phyloP scores from a whole-genome alignment of 2,797 vertebrate genomes.

The Sebastes hubbsi region DNA sequence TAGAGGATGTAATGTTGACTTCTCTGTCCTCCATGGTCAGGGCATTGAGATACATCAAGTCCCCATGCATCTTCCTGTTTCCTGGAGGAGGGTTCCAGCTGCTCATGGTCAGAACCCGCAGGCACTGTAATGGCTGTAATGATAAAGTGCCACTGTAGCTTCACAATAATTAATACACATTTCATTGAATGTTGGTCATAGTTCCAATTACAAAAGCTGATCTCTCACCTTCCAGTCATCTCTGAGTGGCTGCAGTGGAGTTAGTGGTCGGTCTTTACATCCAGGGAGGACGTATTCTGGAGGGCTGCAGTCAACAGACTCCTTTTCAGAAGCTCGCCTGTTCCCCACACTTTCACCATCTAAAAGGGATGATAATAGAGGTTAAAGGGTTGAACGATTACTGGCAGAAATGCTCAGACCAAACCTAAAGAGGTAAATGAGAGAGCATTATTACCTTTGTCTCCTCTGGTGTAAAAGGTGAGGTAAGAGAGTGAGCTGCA shows the following conservation, averaged over 20 bases:
- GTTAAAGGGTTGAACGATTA: not conserved
- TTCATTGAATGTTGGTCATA: not conserved
- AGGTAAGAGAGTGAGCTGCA: constrained; percentile 93
- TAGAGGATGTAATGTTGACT: constrained; percentile 91
- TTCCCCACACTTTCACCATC: constrained; percentile 66
- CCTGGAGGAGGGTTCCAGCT: constrained; percentile 97
- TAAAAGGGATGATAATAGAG: constrained; percentile 13
- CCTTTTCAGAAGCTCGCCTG: constrained; percentile 84
- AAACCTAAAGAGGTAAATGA: constrained; percentile 59
- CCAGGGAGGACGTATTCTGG: constrained; percentile 92
- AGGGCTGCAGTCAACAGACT: constrained; percentile 86
- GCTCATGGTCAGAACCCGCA: constrained; percentile 91
- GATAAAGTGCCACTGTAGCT: not conserved
- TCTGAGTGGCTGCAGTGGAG: constrained; percentile 88
- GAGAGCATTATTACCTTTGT: constrained; percentile 76
- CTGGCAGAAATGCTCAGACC: constrained; percentile 53
- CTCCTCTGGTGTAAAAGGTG: constrained; percentile 86
- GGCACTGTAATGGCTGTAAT: constrained; percentile 89
- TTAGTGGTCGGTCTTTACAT: constrained; percentile 87
- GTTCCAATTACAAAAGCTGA: not conserved
- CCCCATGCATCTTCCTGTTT: constrained; percentile 95
- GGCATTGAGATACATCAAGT: constrained; percentile 92
- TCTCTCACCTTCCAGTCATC: constrained; percentile 88
- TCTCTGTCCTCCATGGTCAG: constrained; percentile 91
- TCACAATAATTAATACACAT: not conserved